Conservation (phyloP, 2,113 vertebrate species). For the Caloenas nicobarica region DNA sequence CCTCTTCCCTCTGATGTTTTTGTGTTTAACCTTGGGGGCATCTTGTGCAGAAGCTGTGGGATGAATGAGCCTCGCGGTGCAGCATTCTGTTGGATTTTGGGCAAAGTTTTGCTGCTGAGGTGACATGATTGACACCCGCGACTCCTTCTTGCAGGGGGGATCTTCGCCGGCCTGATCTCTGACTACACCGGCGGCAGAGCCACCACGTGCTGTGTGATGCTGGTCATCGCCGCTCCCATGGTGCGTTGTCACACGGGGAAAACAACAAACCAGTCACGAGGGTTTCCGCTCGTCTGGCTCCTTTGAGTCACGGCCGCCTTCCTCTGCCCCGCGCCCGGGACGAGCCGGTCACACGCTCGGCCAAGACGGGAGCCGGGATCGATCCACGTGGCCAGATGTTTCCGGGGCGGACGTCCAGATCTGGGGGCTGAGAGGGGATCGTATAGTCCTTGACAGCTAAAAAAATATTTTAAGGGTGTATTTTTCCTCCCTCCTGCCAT, state of each 20-base stretch:
- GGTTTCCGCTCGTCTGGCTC: neutral
- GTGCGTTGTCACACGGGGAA: constrained; percentile 67
- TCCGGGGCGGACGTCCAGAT: fast-evolving
- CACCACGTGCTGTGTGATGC: constrained; percentile 92
- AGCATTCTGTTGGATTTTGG: neutral
- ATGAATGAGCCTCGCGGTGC: fast-evolving
- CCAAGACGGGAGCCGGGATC: neutral
- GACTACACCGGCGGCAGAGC: constrained; percentile 89
- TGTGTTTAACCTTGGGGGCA: neutral
- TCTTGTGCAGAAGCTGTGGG: neutral
- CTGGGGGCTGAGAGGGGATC: neutral
- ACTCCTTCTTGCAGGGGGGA: constrained; percentile 81
- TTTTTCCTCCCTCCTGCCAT: neutral
- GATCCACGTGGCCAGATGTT: neutral
- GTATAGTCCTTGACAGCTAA: neutral
- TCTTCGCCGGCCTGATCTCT: constrained; percentile 87
- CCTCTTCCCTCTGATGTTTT: neutral
- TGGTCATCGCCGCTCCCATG: constrained; percentile 89
- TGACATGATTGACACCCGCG: neutral
- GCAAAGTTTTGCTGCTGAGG: neutral
- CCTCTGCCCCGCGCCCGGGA: neutral
- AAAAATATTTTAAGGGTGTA: neutral
- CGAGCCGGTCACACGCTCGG: fast-evolving
- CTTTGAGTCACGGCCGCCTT: neutral
- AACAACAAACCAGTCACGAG: neutral